phyloP scores from a whole-genome alignment of 2,797 vertebrate genomes.

The Enteromius afrohamiltoni region DNA sequence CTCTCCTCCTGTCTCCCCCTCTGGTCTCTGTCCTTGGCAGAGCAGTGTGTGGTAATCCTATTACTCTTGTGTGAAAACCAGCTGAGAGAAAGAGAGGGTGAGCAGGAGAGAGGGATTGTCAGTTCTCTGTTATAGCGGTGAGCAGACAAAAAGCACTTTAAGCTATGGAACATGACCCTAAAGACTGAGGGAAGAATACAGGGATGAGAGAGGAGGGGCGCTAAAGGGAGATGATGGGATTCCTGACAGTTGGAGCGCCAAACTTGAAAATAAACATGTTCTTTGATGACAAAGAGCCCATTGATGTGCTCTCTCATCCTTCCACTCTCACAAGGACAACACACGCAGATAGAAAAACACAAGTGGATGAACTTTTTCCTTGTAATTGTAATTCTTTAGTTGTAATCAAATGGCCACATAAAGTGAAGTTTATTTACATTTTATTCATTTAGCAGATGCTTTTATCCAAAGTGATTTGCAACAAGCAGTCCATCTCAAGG shows the following conservation, averaged over 20 bases:
- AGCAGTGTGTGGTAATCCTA: constrained; percentile 80
- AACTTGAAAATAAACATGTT: constrained; percentile 85
- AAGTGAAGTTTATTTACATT: background rate
- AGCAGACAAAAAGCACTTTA: constrained; percentile 59
- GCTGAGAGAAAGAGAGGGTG: constrained; percentile 67
- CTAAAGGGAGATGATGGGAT: constrained; percentile 59
- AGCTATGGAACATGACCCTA: constrained; percentile 55
- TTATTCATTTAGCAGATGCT: background rate
- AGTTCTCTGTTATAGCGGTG: constrained; percentile 51
- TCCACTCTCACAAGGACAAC: constrained; percentile 60
- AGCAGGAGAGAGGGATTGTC: constrained; percentile 68
- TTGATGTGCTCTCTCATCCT: constrained; percentile 72
- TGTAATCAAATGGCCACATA: background rate
- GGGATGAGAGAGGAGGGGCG: constrained; percentile 36
- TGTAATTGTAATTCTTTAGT: background rate
- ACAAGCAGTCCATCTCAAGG: background rate
- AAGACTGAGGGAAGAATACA: constrained; percentile 19
- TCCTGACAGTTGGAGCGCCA: constrained; percentile 77
- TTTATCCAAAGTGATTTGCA: background rate
- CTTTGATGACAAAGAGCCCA: constrained; percentile 81
- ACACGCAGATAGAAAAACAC: constrained; percentile 12
- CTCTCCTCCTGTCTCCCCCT: constrained; percentile 58
- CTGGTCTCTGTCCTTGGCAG: constrained; percentile 66
- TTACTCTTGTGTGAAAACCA: constrained; percentile 82
- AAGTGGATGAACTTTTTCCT: background rate